Evolutionary conservation across 1,140 invertebrate species (phyloP), one percentile per base, ranked within the genome.

Genomic region (Nasonia longicornis): DNA sequence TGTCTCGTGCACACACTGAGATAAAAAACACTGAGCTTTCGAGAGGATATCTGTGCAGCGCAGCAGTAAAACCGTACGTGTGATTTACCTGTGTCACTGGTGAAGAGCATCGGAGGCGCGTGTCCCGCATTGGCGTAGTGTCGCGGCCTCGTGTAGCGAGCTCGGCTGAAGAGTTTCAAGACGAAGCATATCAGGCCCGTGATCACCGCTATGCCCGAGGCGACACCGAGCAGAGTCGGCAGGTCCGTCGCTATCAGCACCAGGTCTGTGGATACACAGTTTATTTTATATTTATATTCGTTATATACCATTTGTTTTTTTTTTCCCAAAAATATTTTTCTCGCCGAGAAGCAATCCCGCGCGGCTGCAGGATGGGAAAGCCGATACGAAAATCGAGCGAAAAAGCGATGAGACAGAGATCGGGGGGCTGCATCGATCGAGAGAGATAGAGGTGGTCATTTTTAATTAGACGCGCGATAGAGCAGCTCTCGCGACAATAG

Each of bases 131-230:
- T 95, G 64, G 94, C 95, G 85, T 95, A 95, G 87, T 95, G 95
- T 77, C 95, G 92, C 74, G 95, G 94, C 84, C 94, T 93, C 80
- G 93, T 92, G 87, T 94, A 95, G 86, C 95, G 92, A 75, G 92
- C 92, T 83, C 92, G 90, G 22, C 93, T 94, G 90, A 96, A 97
- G 80, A 97, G 91, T 88, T 96, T 95, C 84, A 97, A 90, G 79
- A 96, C 96, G 91, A 97, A 95, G 90, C 96, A 96, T 84, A 97
- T 95, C 83, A 96, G 92, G 35, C 94, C 95, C 11, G 95, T 95
- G 86, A 97, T 92, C 86, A 97, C 93, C 73, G 95, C 95, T 87
- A 97, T 94, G 58, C 96, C 96, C 80, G 95, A 94, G 84, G 94
- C 93, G 48, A 97, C 95, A 80, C 95, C 95, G 87, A 96, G 91